Evolutionary conservation across 2,113 vertebrate species (phyloP).

Genomic region (Apaloderma vittatum): DNA sequence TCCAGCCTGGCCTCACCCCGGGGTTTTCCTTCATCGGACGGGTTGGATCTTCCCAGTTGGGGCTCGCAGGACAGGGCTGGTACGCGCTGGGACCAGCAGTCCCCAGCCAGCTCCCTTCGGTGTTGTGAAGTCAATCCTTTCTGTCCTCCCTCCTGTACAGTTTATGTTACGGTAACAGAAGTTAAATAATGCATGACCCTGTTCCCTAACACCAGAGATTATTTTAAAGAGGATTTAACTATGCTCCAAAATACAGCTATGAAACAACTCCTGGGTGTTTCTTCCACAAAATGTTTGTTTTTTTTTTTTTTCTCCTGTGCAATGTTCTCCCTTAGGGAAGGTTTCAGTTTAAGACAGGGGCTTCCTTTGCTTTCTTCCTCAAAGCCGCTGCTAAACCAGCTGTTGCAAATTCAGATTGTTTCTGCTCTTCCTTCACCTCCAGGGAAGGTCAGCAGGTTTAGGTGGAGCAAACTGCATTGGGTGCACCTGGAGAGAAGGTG

Average conservation of each 20-base stretch:
- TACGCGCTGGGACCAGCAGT: not conserved
- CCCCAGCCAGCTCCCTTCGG: not conserved
- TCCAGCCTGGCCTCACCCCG: not conserved
- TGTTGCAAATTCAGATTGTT: not conserved
- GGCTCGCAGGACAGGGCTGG: not conserved
- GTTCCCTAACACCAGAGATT: constrained; percentile 19
- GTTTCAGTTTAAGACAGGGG: not conserved
- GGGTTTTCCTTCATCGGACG: not conserved
- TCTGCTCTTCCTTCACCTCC: not conserved
- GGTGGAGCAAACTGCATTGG: not conserved
- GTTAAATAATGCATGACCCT: constrained; percentile 48
- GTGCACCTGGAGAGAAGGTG: not conserved
- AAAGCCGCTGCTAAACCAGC: not conserved
- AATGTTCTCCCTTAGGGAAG: not conserved
- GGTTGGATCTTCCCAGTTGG: not conserved
- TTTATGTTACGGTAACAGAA: not conserved
- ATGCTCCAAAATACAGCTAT: constrained; percentile 62
- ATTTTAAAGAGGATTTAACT: constrained; percentile 44
- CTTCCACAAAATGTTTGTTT: not conserved
- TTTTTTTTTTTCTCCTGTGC: not conserved
- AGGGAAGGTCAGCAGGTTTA: not conserved
- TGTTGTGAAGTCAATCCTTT: not conserved
- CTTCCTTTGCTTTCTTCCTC: not conserved
- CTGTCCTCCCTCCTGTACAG: not conserved
- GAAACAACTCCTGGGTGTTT: not conserved